Base-by-base conservation (phyloP, 2,113 vertebrate species). In the Zosterops lateralis region DNA sequence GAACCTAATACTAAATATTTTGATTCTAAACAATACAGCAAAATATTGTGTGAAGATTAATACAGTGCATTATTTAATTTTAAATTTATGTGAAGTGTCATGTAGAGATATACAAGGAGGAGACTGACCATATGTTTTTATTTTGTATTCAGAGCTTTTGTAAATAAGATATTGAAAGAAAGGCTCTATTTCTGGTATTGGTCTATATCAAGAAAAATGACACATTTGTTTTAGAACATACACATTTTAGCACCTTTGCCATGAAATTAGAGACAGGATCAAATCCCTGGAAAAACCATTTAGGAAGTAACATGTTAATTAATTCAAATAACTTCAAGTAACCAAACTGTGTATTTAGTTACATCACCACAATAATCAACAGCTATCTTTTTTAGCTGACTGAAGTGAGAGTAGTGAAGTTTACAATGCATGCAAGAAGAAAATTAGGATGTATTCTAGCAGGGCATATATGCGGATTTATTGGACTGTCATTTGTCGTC, bases 211-310 rank as follows among this genome's bases (percentile, higher is more conserved):
- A 72, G 85, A 17, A 8, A 50, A 42, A 79, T 31, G 9, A 8
- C 16, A 32, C 18, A 18, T 17, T 73, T 74, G 36, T 44, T 47
- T 62, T 57, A 13, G 11, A 81, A 48, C 0, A 2, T 65, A 53
- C 5, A 28, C 1, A 20, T 45, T 90, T 72, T 84, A 77, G 3
- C 5, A 57, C 3, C 4, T 9, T 15, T 76, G 6, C 62, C 38
- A 74, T 84, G 15, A 78, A 87, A 77, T 66, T 36, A 34, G 31
- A 19, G n/a, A 16, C 19, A 81, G 31, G 26, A 70, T 22, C 9
- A 65, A 73, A 81, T 47, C 24, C 57, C 6, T 4, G 7, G 7
- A 2, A 24, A 60, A 73, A 26, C 0, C 1, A 16, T 34, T 4
- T 9, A n/a, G 26, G 25, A 68, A 73, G 17, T 25, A 79, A 3